Evolutionary conservation across 2,797 vertebrate genomes (phyloP).

Genomic region (Numenius phaeopus): DNA sequence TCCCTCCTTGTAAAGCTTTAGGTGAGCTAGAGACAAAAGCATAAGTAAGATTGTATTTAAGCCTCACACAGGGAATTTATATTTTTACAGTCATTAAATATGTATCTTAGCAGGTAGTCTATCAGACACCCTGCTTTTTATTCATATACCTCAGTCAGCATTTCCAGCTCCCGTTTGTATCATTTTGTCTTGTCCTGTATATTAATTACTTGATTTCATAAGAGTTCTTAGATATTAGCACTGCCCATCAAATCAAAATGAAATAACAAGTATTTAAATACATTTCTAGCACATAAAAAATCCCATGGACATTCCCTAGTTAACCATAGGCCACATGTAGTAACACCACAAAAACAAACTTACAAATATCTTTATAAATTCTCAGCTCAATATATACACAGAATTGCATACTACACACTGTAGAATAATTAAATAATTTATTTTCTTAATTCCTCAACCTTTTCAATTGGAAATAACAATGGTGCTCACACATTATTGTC

Average conservation of each 20-base stretch:
- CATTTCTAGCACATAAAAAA: neutral
- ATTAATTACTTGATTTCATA: neutral
- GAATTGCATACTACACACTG: neutral
- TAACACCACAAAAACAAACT: neutral
- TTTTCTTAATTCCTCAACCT: neutral
- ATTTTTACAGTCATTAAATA: neutral
- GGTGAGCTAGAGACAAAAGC: conserved; percentile 24
- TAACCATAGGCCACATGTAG: neutral
- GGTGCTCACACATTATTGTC: neutral
- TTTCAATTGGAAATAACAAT: neutral
- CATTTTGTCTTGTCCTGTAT: neutral
- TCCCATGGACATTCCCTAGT: neutral
- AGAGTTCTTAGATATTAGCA: neutral
- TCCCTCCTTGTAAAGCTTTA: conserved; percentile 20
- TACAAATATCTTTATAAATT: neutral
- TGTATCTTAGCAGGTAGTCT: neutral
- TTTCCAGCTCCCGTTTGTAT: neutral
- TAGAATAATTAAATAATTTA: neutral
- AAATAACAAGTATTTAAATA: neutral
- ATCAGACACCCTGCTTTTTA: neutral
- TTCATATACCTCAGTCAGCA: neutral
- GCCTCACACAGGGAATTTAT: neutral
- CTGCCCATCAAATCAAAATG: neutral
- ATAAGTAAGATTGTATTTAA: conserved; percentile 9
- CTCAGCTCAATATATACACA: neutral